phyloP scores from a whole-genome alignment of 1,140 invertebrate species.

The Drosophila lini region DNA sequence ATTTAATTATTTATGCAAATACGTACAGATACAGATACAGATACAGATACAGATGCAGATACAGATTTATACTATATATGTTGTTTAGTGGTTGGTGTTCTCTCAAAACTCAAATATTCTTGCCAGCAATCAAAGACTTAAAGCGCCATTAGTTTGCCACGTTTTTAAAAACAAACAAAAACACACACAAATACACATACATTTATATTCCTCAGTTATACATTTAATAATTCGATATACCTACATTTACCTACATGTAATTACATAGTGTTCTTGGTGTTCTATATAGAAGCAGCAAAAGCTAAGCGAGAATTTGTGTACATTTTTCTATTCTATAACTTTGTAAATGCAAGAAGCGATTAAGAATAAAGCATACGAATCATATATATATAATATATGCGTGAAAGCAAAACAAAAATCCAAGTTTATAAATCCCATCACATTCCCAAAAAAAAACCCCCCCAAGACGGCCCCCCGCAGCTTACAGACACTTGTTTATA shows the following conservation, averaged over 20 bases:
- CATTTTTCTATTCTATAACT: slow-evolving; percentile 56
- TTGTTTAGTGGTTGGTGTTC: slow-evolving; percentile 56
- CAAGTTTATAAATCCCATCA: slow-evolving; percentile 35
- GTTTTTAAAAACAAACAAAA: slow-evolving; percentile 38
- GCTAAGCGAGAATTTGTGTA: slow-evolving; percentile 59
- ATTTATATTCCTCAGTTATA: slow-evolving; percentile 71
- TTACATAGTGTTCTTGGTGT: slow-evolving; percentile 49
- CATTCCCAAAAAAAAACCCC: neutral
- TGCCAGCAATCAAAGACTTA: slow-evolving; percentile 79
- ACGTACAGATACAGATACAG: slow-evolving; percentile 25
- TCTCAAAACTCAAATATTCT: slow-evolving; percentile 71
- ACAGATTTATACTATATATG: slow-evolving; percentile 15
- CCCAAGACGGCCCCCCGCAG: slow-evolving; percentile 40
- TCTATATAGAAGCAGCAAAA: slow-evolving; percentile 35
- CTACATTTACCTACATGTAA: slow-evolving; percentile 33
- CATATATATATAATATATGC: slow-evolving; percentile 38
- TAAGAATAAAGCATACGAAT: slow-evolving; percentile 73
- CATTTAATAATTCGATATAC: slow-evolving; percentile 39
- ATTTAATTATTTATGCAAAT: slow-evolving; percentile 46
- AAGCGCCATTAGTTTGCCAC: slow-evolving; percentile 78
- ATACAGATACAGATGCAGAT: slow-evolving; percentile 13
- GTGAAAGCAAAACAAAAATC: slow-evolving; percentile 35
- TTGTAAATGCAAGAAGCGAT: slow-evolving; percentile 72
- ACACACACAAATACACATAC: slow-evolving; percentile 23
- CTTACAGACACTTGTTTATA: slow-evolving; percentile 39